These are phyloP conservation scores for Oreortyx pictus DNA, from an alignment of 2,797 vertebrate genomes.

Conservation along the genomic window DNA sequence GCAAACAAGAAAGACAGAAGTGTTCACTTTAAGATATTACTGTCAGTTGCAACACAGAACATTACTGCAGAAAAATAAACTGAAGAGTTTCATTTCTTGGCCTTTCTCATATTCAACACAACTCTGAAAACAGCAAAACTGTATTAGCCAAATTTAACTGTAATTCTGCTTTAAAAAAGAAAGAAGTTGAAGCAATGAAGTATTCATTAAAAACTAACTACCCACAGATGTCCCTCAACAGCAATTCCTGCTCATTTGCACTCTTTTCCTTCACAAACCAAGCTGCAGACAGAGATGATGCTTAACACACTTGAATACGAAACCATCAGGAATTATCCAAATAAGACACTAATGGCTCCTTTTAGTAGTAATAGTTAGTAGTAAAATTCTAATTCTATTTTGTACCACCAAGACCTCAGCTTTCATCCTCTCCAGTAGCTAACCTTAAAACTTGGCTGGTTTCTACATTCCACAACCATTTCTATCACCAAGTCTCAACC, in stretches of 20 bases:
- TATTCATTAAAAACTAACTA: background rate
- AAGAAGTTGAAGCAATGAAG: background rate
- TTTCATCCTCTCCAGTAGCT: background rate
- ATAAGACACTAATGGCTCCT: background rate
- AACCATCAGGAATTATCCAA: background rate
- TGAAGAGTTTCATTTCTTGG: background rate
- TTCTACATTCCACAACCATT: background rate
- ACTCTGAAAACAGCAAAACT: background rate
- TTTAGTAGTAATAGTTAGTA: background rate
- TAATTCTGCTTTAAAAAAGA: background rate
- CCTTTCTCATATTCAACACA: background rate
- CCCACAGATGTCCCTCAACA: background rate
- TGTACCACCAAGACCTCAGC: background rate
- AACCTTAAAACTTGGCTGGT: background rate
- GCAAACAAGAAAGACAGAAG: conserved; percentile 12
- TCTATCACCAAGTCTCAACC: background rate
- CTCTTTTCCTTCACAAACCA: background rate
- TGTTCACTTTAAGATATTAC: background rate
- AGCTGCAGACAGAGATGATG: background rate
- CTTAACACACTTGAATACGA: background rate
- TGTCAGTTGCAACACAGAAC: background rate
- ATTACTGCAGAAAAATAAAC: background rate
- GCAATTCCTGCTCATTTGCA: background rate
- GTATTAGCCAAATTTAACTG: background rate
- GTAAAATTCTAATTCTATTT: background rate